Conservation (phyloP, 1,140 invertebrate species). For the Bombus soroeensis region DNA sequence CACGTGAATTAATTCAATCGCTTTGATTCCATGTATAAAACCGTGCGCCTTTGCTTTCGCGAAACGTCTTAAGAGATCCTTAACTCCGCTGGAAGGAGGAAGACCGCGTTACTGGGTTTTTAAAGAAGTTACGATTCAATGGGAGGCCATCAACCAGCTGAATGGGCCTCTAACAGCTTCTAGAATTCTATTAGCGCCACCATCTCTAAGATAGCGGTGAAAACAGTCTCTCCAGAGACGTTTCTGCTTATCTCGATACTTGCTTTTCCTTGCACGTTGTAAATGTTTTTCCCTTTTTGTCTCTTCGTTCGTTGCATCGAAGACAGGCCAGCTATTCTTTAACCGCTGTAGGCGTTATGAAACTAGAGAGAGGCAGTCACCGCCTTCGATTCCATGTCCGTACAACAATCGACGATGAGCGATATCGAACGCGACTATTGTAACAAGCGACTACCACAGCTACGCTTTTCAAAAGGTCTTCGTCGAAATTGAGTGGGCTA, state of each 20-base stretch:
- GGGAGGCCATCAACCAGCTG: slow-evolving; percentile 25
- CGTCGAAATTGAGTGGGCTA: slow-evolving; percentile 31
- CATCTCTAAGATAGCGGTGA: slow-evolving; percentile 19
- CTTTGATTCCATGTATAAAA: neutral
- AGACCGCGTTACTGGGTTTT: slow-evolving; percentile 4
- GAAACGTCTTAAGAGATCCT: slow-evolving; percentile 2
- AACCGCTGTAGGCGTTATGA: neutral
- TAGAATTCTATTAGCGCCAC: slow-evolving; percentile 35
- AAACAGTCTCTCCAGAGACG: neutral
- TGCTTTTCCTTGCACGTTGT: neutral
- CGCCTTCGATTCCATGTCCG: neutral
- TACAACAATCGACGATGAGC: neutral
- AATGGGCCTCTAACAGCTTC: slow-evolving; percentile 44
- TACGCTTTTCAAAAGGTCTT: slow-evolving; percentile 3
- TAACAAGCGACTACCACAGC: slow-evolving; percentile 6
- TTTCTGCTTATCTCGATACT: slow-evolving; percentile 23
- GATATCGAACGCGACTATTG: slow-evolving; percentile 30
- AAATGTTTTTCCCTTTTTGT: neutral
- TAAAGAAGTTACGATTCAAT: slow-evolving; percentile 41
- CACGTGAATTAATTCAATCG: neutral
- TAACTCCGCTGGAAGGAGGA: neutral
- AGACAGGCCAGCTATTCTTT: neutral
- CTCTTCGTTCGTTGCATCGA: neutral
- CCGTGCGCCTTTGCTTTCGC: neutral
- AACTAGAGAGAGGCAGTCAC: neutral